Base-by-base conservation (phyloP, 2,113 vertebrate genomes). In the Rhinopomastus cyanomelas region DNA sequence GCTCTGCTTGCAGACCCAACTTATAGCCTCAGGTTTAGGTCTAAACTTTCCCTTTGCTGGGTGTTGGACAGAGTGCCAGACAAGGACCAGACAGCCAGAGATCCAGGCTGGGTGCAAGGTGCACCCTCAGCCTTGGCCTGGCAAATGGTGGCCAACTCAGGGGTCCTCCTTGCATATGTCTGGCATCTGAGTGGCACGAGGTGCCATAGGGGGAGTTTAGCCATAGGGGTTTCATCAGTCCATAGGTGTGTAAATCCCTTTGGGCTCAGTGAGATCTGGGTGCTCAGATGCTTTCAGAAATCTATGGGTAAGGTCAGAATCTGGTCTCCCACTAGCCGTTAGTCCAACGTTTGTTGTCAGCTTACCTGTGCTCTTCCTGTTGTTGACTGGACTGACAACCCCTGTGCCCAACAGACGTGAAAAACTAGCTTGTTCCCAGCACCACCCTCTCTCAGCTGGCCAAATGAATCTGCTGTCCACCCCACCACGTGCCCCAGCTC, bases 401-500 rank as follows among this genome's bases (percentile, higher is more conserved):
- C 30, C 25, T 65, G 22, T 51, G 20, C 66, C n/a, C 0, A 52
- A 27, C 20, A 48, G 64, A 84, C 26, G 30, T 61, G 14, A 8
- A 78, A 83, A 90, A 62, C 7, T 11, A 15, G n/a, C 34, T 27
- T 36, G 16, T 72, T 68, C 46, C 18, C 59, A 81, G 49, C 34
- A 34, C 13, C 29, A 57, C 8, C 6, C 19, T 60, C 55, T 77
- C 57, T 53, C 32, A 65, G 34, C 23, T 52, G 34, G 39, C 69
- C 57, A 51, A 71, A 59, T 12, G 34, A 12, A 16, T 62, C 62
- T 57, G 29, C 73, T 55, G 9, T 14, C 72, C 56, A 49, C 14
- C 65, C 42, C 27, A 56, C 30, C 39, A 51, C 16, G 15, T 71
- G 56, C 27, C 56, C 82, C 61, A 56, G 55, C 98, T 98, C 90